Conservation (phyloP, 2,113 vertebrate genomes). For the Eretmodus cyanostictus region DNA sequence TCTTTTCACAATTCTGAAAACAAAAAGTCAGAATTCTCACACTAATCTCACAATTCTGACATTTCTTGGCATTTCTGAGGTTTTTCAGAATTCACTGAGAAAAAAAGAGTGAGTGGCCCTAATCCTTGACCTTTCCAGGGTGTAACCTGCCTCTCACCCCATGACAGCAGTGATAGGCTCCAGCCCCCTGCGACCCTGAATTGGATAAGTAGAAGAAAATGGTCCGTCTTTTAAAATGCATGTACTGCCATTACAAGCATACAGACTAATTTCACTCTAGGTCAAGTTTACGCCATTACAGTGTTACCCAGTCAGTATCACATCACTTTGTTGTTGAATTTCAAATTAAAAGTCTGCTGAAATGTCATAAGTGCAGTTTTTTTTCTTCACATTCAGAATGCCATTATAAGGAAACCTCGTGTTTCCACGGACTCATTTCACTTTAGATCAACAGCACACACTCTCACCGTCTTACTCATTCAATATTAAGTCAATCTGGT, state of each 20-base stretch:
- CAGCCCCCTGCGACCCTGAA: neutral
- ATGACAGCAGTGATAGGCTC: rapidly evolving
- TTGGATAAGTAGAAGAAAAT: neutral
- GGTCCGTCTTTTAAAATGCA: neutral
- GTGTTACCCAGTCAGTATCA: neutral
- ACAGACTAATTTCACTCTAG: neutral
- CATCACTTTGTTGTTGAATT: neutral
- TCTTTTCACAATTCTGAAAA: neutral
- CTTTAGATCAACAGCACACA: neutral
- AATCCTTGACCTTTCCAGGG: neutral
- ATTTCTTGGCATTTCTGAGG: neutral
- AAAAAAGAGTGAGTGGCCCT: neutral
- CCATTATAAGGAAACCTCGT: neutral
- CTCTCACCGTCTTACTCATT: neutral
- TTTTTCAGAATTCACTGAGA: neutral
- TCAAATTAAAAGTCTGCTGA: neutral
- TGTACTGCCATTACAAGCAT: neutral
- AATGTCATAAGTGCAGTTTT: neutral
- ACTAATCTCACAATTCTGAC: neutral
- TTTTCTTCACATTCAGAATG: neutral
- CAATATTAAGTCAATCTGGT: neutral
- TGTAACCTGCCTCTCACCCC: neutral
- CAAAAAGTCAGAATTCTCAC: neutral
- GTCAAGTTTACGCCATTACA: neutral
- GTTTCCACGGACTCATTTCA: neutral